These are phyloP conservation scores for Venusia cambrica DNA, from an alignment of 2,888 invertebrate genomes.

Conservation along the genomic window DNA sequence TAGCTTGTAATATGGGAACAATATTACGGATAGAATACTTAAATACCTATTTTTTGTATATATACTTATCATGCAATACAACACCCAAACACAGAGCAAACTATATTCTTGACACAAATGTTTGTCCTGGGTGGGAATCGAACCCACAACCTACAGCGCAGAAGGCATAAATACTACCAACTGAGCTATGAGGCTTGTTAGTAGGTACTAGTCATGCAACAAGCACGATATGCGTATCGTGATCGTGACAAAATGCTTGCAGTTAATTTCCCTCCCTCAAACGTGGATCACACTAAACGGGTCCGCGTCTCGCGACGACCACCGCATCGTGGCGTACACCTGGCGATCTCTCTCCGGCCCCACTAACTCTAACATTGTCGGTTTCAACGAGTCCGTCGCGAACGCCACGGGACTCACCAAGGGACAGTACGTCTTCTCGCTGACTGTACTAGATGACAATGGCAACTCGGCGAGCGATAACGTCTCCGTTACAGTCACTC, in stretches of 20 bases:
- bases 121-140: too few species aligned
- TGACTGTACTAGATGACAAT: slow-evolving; percentile 92
- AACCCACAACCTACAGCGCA: too few species aligned
- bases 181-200: too few species aligned
- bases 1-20: too few species aligned
- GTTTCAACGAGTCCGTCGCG: slow-evolving; percentile 83
- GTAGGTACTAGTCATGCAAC: too few species aligned
- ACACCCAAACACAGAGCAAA: too few species aligned
- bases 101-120: too few species aligned
- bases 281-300: slow-evolving; percentile 91
- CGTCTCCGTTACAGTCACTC: slow-evolving; percentile 89
- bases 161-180: too few species aligned
- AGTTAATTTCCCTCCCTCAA: slow-evolving; percentile 91
- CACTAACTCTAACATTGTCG: slow-evolving; percentile 75
- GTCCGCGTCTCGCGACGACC: slow-evolving; percentile 90
- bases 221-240: slow-evolving; percentile 4
- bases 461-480: slow-evolving; percentile 89
- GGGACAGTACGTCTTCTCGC: slow-evolving; percentile 90
- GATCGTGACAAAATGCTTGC: slow-evolving; percentile 32
- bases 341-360: slow-evolving; percentile 92
- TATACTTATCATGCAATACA: too few species aligned
- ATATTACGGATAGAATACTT: too few species aligned
- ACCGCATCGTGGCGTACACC: slow-evolving; percentile 88
- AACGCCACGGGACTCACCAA: slow-evolving; percentile 91
- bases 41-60: too few species aligned